Evolutionary conservation across 2,797 vertebrate genomes (phyloP).

Genomic region (Lithobates pipiens): DNA sequence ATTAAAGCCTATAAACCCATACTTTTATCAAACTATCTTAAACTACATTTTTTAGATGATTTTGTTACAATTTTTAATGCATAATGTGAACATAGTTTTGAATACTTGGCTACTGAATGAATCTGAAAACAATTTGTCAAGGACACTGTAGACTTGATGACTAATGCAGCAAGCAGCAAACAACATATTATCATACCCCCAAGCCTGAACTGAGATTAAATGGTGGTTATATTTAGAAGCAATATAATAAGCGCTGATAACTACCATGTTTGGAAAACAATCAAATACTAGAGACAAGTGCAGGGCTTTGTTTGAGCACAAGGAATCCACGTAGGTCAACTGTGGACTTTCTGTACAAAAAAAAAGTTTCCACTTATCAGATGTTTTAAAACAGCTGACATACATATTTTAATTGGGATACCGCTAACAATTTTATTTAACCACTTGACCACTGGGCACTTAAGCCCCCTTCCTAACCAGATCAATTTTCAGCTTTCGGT

Average conservation of each 20-base stretch:
- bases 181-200: conserved; percentile 36
- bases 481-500: no score
- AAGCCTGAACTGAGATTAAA: conserved; percentile 20
- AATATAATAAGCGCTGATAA: conserved; percentile 49
- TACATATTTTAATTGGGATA: neutral
- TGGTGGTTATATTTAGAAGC: conserved; percentile 53
- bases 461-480: no score
- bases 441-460: no score
- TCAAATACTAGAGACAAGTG: conserved; percentile 52
- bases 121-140: conserved; percentile 8
- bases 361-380: neutral
- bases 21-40: neutral
- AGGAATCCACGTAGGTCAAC: conserved; percentile 12
- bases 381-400: neutral
- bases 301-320: conserved; percentile 15
- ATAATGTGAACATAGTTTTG: neutral
- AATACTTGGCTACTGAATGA: neutral
- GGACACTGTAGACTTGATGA: conserved; percentile 12
- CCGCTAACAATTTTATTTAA: neutral
- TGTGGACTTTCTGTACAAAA: neutral
- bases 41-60: neutral
- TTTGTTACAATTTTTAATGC: neutral
- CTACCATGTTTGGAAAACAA: conserved; percentile 46
- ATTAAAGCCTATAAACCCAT: neutral
- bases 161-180: conserved; percentile 15